Base-by-base conservation (phyloP, 1,140 invertebrate genomes). In the Myzus persicae region DNA sequence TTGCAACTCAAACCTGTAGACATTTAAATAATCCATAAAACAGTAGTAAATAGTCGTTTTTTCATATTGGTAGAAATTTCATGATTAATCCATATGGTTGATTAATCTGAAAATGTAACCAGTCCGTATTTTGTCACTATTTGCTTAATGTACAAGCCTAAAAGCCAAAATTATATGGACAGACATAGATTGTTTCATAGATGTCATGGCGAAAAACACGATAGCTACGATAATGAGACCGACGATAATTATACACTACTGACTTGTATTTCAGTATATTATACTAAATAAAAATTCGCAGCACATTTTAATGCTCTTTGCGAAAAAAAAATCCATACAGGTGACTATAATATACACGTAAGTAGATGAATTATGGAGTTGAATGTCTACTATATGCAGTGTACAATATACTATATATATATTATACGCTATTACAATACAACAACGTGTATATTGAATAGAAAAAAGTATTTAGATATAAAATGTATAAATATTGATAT, bases 151-250 rank as follows among this genome's bases (percentile, higher is more conserved):
- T 14, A 76, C n/a, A 76, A 76, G 59, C 14, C 31, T 67, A 67
- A 67, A 67, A 67, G 59, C 59, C 31, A 76, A 67, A 76, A 76
- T 76, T 76, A 76, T 76, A 76, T 76, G n/a, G 59, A 76, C n/a
- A n/a, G n/a, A 18, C 14, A n/a, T n/a, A 4, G 59, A 76, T 76
- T 5, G 31, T 36, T 67, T 76, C 59, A 18, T 76, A 76, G 59
- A 76, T 76, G n/a, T n/a, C 2, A 76, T 76, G 59, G 14, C 14
- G 5, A 76, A 76, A n/a, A 76, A 76, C n/a, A 76, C 59, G 59
- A 76, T 20, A 76, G 31, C 59, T 2, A 18, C n/a, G 24, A 76
- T n/a, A 76, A n/a, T 76, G 14, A 14, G 18, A n/a, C 59, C 36
- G 18, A 1, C 59, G 59, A 76, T 76, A 76, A 76, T 76, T 76